Conservation (phyloP, 2,797 vertebrate species). For the Arctocebus calabarensis region DNA sequence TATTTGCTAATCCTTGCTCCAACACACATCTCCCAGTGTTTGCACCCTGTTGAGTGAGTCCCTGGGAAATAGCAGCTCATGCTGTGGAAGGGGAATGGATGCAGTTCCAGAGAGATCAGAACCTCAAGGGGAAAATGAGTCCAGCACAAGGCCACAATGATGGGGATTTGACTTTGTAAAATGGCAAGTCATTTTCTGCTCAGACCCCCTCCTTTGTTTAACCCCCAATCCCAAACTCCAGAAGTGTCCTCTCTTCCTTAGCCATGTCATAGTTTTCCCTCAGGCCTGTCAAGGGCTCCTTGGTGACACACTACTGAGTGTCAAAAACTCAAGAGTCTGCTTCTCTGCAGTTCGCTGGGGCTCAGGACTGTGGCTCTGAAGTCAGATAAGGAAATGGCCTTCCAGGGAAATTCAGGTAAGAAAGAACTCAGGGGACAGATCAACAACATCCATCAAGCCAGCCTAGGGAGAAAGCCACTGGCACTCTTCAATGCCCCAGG, state of each 20-base stretch:
- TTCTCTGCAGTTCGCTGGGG: background rate
- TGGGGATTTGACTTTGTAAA: background rate
- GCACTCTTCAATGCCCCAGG: background rate
- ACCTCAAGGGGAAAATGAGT: background rate
- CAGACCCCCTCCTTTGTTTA: background rate
- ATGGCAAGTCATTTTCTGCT: background rate
- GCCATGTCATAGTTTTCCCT: background rate
- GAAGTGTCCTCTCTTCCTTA: slow-evolving; percentile 20
- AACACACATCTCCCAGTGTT: slow-evolving; percentile 73
- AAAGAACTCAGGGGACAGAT: slow-evolving; percentile 64
- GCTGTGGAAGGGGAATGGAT: background rate
- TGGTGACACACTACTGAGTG: background rate
- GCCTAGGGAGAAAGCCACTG: slow-evolving; percentile 11
- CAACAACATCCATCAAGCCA: slow-evolving; percentile 32
- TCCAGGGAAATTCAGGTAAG: slow-evolving; percentile 49
- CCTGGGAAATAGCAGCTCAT: slow-evolving; percentile 73
- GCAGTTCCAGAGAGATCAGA: background rate
- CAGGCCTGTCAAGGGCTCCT: background rate
- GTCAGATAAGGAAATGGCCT: background rate
- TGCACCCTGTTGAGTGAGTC: slow-evolving; percentile 79
- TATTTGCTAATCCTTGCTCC: slow-evolving; percentile 84
- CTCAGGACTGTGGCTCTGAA: slow-evolving; percentile 1
- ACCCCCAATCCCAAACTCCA: background rate
- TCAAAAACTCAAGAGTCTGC: background rate
- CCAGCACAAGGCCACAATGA: background rate